Conservation (phyloP, 2,888 invertebrate species). For the Leucoptera coffeella region DNA sequence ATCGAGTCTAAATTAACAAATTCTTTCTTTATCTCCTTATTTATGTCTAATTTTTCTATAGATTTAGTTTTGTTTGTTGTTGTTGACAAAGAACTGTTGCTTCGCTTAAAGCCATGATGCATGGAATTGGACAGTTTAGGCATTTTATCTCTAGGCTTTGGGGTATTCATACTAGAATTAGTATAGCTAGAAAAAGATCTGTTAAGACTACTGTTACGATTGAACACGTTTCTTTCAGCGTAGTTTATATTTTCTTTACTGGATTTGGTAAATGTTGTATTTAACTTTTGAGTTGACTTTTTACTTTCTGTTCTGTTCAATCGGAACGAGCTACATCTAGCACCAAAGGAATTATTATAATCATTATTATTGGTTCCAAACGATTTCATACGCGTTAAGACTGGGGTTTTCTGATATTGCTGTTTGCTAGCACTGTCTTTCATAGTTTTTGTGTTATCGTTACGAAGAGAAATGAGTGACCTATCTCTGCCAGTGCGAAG, state of each 20-base stretch:
- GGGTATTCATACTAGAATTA: conserved; percentile 34
- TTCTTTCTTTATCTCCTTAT: conserved; percentile 30
- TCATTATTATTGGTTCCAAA: conserved; percentile 37
- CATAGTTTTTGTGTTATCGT: conserved; percentile 37
- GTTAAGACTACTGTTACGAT: conserved; percentile 31
- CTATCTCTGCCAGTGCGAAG: conserved; percentile 33
- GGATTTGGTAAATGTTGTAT: conserved; percentile 40
- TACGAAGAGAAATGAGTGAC: conserved; percentile 18
- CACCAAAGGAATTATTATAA: conserved; percentile 21
- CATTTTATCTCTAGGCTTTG: conserved; percentile 41
- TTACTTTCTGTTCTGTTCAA: conserved; percentile 29
- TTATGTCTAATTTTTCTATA: conserved; percentile 36
- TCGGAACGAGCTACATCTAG: conserved; percentile 41
- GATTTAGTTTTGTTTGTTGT: too few species aligned
- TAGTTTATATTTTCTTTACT: conserved; percentile 42
- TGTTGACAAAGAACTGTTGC: too few species aligned
- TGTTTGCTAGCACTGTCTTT: conserved; percentile 46
- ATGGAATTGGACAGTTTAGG: conserved; percentile 42
- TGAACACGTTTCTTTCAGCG: conserved; percentile 27
- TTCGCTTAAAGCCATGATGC: conserved; percentile 43
- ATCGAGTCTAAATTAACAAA: conserved; percentile 44
- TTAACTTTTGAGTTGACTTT: conserved; percentile 37
- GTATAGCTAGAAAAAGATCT: conserved; percentile 40
- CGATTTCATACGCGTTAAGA: conserved; percentile 44
- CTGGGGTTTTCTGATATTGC: conserved; percentile 47